Percentiles rank a stretch among this genome's conserved stretches.
Evolutionary conservation across 1,140 invertebrate species (phyloP).

Genomic region (Drosophila baimaii): DNA sequence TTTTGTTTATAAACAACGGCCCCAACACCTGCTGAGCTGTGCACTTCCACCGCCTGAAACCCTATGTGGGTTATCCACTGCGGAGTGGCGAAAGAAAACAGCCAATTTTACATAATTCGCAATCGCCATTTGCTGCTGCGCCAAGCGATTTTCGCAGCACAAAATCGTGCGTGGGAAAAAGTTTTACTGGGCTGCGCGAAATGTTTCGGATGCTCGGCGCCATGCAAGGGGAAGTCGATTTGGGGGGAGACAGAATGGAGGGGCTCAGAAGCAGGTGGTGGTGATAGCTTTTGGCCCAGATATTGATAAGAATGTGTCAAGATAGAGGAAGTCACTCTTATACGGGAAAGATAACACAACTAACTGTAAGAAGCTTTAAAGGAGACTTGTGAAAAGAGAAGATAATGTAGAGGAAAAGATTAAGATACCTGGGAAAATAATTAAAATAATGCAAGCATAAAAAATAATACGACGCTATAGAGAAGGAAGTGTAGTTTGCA

Average conservation of each 20-base stretch:
- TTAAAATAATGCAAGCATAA: no score
- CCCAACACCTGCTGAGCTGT: constrained; percentile 48
- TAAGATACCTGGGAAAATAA: background rate
- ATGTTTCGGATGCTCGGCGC: constrained; percentile 57
- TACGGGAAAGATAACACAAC: background rate
- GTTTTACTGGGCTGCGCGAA: constrained; percentile 44
- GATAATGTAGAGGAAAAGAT: no score
- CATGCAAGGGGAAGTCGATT: constrained; percentile 35
- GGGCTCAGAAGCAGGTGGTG: constrained; percentile 28
- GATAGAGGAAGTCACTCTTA: background rate
- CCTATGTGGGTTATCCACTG: constrained; percentile 53
- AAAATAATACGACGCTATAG: background rate
- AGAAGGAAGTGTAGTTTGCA: background rate
- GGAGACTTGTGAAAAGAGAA: background rate
- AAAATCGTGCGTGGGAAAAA: constrained; percentile 72
- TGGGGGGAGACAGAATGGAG: constrained; percentile 3
- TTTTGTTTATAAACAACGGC: constrained; percentile 76
- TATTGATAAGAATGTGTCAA: constrained; percentile 25
- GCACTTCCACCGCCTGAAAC: constrained; percentile 39
- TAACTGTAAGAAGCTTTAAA: background rate
- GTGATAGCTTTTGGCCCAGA: background rate
- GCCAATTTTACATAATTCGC: constrained; percentile 76
- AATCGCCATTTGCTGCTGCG: constrained; percentile 38
- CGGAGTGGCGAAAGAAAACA: constrained; percentile 54
- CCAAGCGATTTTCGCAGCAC: constrained; percentile 45